A percentile compares a stretch with the other conserved stretches of the same genome.
Evolutionary conservation across 1,140 invertebrate species (phyloP).

Genomic region (Hypothenemus hampei): DNA sequence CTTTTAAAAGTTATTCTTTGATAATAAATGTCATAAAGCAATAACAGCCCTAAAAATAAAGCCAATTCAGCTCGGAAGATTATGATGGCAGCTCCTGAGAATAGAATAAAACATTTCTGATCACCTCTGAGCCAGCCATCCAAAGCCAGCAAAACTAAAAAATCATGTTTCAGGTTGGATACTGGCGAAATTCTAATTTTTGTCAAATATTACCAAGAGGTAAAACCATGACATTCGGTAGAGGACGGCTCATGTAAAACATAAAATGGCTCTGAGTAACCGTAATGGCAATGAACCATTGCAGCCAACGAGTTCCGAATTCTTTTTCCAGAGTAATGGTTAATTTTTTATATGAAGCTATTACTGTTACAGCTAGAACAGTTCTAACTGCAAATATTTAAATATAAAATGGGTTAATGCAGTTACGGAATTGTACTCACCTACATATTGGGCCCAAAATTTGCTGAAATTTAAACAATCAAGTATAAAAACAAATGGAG

Average conservation of each 20-base stretch:
- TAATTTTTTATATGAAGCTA: slow-evolving; percentile 69
- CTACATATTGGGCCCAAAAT: slow-evolving; percentile 86
- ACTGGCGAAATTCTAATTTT: neutral
- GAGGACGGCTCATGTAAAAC: slow-evolving; percentile 89
- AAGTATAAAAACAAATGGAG: slow-evolving; percentile 67
- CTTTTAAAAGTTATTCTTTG: slow-evolving; percentile 51
- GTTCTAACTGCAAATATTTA: slow-evolving; percentile 70
- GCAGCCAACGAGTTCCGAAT: slow-evolving; percentile 72
- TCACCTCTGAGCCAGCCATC: slow-evolving; percentile 78
- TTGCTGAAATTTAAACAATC: slow-evolving; percentile 72
- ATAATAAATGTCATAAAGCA: slow-evolving; percentile 71
- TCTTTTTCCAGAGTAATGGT: slow-evolving; percentile 63
- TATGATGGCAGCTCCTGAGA: slow-evolving; percentile 80
- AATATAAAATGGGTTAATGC: too few relatives aligned
- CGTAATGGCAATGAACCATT: slow-evolving; percentile 82
- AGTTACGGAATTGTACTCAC: slow-evolving; percentile 51
- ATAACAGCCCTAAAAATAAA: slow-evolving; percentile 80
- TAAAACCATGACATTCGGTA: slow-evolving; percentile 95
- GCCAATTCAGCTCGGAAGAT: slow-evolving; percentile 89
- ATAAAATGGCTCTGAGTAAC: slow-evolving; percentile 96
- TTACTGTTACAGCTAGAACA: slow-evolving; percentile 69
- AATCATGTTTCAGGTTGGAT: neutral
- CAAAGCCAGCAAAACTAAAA: slow-evolving; percentile 77
- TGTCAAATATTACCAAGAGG: slow-evolving; percentile 79
- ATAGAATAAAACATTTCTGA: slow-evolving; percentile 72